phyloP scores from a whole-genome alignment of 2,888 invertebrate species.

The Anthophora plumipes region DNA sequence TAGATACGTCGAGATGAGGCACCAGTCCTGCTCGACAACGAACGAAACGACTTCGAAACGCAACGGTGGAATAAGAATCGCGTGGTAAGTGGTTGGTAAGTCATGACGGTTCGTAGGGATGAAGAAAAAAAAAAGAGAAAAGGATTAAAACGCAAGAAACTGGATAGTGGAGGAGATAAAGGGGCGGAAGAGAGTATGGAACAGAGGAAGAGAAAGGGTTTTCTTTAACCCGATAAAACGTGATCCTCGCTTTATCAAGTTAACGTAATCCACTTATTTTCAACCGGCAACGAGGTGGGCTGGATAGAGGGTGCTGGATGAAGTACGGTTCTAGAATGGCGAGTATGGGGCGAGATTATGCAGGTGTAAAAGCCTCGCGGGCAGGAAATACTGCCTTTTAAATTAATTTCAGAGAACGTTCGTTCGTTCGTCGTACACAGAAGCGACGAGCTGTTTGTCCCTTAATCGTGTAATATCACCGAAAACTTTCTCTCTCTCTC shows the following conservation, averaged over 20 bases:
- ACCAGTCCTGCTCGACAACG: background rate
- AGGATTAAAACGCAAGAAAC: background rate
- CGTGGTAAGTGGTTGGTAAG: background rate
- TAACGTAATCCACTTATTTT: conserved; percentile 72
- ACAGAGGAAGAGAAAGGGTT: conserved; percentile 56
- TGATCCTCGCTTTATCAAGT: conserved; percentile 70
- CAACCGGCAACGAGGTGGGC: conserved; percentile 56
- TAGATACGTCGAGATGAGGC: background rate
- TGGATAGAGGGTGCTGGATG: conserved; percentile 29
- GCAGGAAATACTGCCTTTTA: conserved; percentile 68
- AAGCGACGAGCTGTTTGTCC: conserved; percentile 68
- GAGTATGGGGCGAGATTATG: conserved; percentile 68
- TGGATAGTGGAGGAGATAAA: background rate
- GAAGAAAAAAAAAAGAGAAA: background rate
- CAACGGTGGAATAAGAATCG: conserved; percentile 30
- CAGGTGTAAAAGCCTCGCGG: conserved; percentile 61
- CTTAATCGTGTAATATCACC: conserved; percentile 60
- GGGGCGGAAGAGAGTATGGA: background rate
- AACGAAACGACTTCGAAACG: conserved; percentile 17
- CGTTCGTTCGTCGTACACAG: conserved; percentile 40
- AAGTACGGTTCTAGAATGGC: conserved; percentile 48
- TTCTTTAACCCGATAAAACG: conserved; percentile 73
- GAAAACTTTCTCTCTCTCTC: background rate
- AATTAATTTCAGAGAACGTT: conserved; percentile 71
- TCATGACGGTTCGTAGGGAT: background rate